These are phyloP conservation scores for Hypena proboscidalis DNA, from an alignment of 2,888 invertebrate species.

Conservation along the genomic window DNA sequence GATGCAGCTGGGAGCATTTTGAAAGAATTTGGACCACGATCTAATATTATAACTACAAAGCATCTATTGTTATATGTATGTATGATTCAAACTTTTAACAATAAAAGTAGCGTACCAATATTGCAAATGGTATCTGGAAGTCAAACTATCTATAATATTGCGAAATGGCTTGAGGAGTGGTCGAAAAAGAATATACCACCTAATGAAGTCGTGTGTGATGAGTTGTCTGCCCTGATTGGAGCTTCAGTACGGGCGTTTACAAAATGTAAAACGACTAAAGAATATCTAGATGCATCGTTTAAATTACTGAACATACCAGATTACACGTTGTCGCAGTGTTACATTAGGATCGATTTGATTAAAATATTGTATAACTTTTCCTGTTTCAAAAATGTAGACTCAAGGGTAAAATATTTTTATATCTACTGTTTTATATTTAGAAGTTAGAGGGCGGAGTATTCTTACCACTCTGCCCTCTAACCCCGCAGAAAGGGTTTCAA, in stretches of 20 bases:
- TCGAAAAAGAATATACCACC: conserved; percentile 1
- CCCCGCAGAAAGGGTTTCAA: too few species aligned
- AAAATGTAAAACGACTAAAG: conserved; percentile 2
- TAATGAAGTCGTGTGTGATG: conserved; percentile 5
- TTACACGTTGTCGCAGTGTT: conserved; percentile 1
- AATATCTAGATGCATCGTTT: conserved; percentile 4
- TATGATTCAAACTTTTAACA: conserved; percentile 4
- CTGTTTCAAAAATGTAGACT: conserved; percentile 9
- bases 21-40: conserved; percentile 4
- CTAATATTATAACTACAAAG: conserved; percentile 3
- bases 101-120: conserved; percentile 6
- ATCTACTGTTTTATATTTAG: conserved; percentile 6
- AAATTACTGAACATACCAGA: background rate
- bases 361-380: conserved; percentile 6
- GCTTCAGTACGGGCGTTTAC: conserved; percentile 5
- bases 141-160: conserved; percentile 8
- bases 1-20: conserved; percentile 3
- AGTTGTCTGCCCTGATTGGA: conserved; percentile 7
- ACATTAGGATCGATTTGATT: conserved; percentile 7
- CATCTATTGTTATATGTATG: conserved; percentile 3
- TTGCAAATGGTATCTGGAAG: conserved; percentile 6
- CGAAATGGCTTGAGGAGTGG: conserved; percentile 7
- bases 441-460: too few species aligned
- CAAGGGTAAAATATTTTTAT: conserved; percentile 8
- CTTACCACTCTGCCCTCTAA: too few species aligned